These are phyloP conservation scores for Thaleichthys pacificus DNA, from an alignment of 2,797 vertebrate genomes.

Conservation along the genomic window DNA sequence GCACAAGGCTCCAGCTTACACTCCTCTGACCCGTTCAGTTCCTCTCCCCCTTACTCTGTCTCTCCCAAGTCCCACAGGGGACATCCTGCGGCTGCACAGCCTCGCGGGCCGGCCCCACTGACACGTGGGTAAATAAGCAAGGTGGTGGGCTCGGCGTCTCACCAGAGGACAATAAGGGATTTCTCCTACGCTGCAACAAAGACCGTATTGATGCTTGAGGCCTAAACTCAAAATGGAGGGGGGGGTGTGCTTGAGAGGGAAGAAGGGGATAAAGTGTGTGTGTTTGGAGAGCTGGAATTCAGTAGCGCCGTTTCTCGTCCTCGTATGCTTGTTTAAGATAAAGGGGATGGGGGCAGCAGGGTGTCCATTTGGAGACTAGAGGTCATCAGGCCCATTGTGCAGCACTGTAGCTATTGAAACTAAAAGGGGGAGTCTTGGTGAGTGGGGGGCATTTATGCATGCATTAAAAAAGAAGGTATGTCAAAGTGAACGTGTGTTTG, in stretches of 20 bases:
- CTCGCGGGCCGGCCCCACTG: not conserved
- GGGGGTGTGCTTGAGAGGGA: not conserved
- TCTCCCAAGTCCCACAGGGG: not conserved
- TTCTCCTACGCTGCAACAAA: constrained; percentile 9
- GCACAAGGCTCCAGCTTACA: not conserved
- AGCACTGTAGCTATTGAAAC: not conserved
- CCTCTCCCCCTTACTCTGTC: not conserved
- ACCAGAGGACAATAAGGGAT: constrained; percentile 9
- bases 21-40: not conserved
- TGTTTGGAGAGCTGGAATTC: not conserved
- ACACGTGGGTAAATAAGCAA: constrained; percentile 9
- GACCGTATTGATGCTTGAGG: constrained; percentile 10
- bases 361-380: not conserved
- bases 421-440: not conserved
- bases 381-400: not conserved
- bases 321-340: not conserved
- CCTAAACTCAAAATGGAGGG: constrained; percentile 3
- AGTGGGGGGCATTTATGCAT: not conserved
- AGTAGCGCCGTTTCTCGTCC: not conserved
- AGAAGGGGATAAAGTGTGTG: not conserved
- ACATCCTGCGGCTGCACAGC: constrained; percentile 2
- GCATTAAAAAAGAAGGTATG: no score
- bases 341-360: not conserved
- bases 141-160: constrained; percentile 5
- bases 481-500: not conserved